A percentile compares a stretch with the other conserved stretches of the same genome.
These are phyloP conservation scores for Microctenopoma lineatum DNA, from an alignment of 2,797 vertebrate genomes.

Conservation along the genomic window DNA sequence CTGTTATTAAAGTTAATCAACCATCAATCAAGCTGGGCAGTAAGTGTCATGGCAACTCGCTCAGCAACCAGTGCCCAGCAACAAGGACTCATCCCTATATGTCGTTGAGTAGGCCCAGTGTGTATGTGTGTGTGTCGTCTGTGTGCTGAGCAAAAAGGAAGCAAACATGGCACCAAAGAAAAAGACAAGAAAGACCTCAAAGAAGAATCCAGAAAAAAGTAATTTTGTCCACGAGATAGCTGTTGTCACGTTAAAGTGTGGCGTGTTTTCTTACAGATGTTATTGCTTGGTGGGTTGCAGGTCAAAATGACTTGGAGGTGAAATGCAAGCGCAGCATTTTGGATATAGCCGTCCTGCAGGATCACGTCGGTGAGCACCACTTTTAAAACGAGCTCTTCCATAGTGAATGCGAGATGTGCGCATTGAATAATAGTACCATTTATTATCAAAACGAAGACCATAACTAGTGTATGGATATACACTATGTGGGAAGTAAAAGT, in stretches of 20 bases:
- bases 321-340: conserved; percentile 66
- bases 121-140: not conserved
- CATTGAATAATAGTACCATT: not conserved
- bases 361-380: conserved; percentile 80
- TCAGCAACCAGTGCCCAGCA: conserved; percentile 46
- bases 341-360: conserved; percentile 78
- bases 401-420: not conserved
- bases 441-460: too few relatives aligned
- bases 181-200: conserved; percentile 69
- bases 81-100: conserved; percentile 48
- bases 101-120: not conserved
- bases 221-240: not conserved
- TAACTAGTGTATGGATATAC: too few relatives aligned
- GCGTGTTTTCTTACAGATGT: not conserved
- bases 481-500: not conserved
- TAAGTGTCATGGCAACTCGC: conserved; percentile 50
- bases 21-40: conserved; percentile 43
- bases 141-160: conserved; percentile 12
- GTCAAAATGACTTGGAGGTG: conserved; percentile 67
- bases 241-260: not conserved
- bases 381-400: conserved; percentile 1
- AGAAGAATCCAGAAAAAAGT: conserved; percentile 72
- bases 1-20: conserved; percentile 44
- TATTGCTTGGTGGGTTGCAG: conserved; percentile 37
- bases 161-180: conserved; percentile 80